phyloP scores from a whole-genome alignment of 2,797 vertebrate species.

The Sphenopsis melanotis region DNA sequence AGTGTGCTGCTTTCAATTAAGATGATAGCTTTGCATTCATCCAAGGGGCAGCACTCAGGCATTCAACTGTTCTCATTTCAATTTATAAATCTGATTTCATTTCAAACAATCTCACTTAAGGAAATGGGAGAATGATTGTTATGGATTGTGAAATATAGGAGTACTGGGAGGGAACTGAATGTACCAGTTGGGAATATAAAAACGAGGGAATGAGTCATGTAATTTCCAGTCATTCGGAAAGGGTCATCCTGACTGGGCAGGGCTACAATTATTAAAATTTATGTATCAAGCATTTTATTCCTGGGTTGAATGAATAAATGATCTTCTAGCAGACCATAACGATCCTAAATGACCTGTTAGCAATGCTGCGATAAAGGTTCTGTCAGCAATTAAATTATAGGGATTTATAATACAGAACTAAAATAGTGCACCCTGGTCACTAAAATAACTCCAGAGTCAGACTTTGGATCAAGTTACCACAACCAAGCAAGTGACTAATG shows the following conservation, averaged over 20 bases:
- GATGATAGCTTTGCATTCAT: not conserved
- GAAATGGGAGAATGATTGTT: not conserved
- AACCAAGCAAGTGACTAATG: conserved; percentile 37
- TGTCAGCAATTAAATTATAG: conserved; percentile 41
- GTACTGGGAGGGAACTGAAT: conserved; percentile 9
- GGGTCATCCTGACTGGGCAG: not conserved
- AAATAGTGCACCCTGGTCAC: conserved; percentile 36
- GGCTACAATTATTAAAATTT: conserved; percentile 9
- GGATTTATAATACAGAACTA: conserved; percentile 43
- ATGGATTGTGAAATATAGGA: conserved; percentile 15
- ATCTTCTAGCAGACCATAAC: not conserved
- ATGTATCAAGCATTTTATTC: conserved; percentile 16
- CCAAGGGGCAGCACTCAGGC: not conserved
- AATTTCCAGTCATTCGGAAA: conserved; percentile 27
- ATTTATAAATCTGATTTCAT: not conserved
- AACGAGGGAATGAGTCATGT: conserved; percentile 37
- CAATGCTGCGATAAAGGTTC: not conserved
- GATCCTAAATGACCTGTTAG: conserved; percentile 18
- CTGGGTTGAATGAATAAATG: not conserved
- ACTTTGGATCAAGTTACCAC: conserved; percentile 43
- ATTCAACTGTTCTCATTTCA: not conserved
- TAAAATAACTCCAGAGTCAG: conserved; percentile 58
- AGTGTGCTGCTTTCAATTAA: not conserved
- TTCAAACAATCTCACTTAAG: conserved; percentile 18
- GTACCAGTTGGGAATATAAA: conserved; percentile 27